Base-by-base conservation (phyloP, 1,140 invertebrate species). In the Drosophila watanabei region DNA sequence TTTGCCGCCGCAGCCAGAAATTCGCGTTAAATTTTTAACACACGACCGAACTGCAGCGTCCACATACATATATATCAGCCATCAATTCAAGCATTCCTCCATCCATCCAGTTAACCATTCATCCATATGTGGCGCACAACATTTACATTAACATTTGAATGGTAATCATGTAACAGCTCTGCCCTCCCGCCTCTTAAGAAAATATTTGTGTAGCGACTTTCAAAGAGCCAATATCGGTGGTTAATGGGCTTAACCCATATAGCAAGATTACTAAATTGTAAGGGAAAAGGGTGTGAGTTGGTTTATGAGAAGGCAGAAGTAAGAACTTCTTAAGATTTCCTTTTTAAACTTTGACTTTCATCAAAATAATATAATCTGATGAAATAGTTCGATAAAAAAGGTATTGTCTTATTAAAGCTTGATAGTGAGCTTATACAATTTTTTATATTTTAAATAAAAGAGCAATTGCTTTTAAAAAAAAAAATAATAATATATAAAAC, bases 11-110 rank as follows among this genome's bases (percentile, higher is more conserved):
- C 79, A 61, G 79, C 75, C 86, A 76, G 81, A 90, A 88, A 85
- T 89, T 90, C 82, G 86, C 75, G 85, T 89, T 89, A 84, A 89
- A 89, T 89, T 89, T 90, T 90, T 89, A 89, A 89, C 85, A 75
- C 85, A 85, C 85, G 81, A 90, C 70, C 80, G 85, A 89, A 78
- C 73, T 90, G 86, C 85, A 89, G 49, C 80, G 69, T 68, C 84
- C 68, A 79, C 35, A 39, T 35, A 46, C 6, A 37, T 13, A 37
- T 39, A 58, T 75, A 77, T 48, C 75, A 60, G 57, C 35, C 75
- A 73, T 71, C 60, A 60, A 71, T 65, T 63, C 72, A 69, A 52
- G 62, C 63, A 73, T 52, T 46, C 41, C 64, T 43, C 58, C 37
- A 63, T 68, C 56, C 64, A 80, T 76, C 52, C 75, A 62, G 60